Percentiles rank a stretch among this genome's conserved stretches.
These are phyloP conservation scores for Syndactyla subalaris DNA, from an alignment of 2,797 vertebrate genomes.

Conservation along the genomic window DNA sequence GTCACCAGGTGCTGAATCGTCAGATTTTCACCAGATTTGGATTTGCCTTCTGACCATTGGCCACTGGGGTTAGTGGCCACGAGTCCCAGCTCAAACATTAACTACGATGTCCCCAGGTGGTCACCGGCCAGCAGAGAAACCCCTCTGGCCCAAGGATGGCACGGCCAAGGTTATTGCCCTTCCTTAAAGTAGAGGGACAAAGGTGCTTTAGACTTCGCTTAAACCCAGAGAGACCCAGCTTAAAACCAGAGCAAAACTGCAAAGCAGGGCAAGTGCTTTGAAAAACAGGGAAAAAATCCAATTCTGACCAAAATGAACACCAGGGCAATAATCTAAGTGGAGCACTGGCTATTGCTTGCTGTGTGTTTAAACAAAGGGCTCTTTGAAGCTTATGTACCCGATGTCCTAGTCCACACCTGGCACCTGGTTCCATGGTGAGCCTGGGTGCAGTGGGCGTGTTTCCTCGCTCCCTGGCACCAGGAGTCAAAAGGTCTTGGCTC, in stretches of 20 bases:
- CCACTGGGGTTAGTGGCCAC: not conserved
- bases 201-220: not conserved
- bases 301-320: not conserved
- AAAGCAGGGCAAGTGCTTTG: not conserved
- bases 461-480: fast-evolving
- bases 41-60: not conserved
- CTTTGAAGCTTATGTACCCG: fast-evolving
- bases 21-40: not conserved
- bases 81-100: not conserved
- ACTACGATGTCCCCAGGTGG: not conserved
- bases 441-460: not conserved
- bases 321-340: fast-evolving
- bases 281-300: not conserved
- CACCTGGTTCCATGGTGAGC: not conserved
- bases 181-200: not conserved
- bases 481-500: not conserved
- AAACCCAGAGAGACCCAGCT: not conserved
- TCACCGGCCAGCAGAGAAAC: not conserved
- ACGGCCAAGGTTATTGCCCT: fast-evolving
- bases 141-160: not conserved
- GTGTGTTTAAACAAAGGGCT: not conserved
- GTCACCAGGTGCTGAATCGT: not conserved
- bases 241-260: not conserved
- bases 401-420: not conserved
- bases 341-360: not conserved